phyloP scores from a whole-genome alignment of 2,888 invertebrate genomes.

The Cabera pusaria region DNA sequence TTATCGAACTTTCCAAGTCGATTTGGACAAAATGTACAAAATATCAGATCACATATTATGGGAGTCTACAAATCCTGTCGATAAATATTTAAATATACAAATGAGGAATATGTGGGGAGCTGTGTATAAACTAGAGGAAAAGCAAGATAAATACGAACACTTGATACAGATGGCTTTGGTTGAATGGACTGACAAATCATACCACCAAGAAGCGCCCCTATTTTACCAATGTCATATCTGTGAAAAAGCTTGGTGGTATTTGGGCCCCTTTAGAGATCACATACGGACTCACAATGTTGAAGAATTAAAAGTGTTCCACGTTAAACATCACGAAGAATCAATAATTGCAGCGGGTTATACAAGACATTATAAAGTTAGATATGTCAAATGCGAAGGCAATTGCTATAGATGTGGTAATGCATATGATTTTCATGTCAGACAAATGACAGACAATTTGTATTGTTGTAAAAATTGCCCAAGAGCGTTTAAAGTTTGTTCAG shows the following conservation, averaged over 20 bases:
- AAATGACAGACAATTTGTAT: too few species aligned
- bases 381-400: constrained; percentile 23
- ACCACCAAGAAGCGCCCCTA: constrained; percentile 37
- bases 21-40: constrained; percentile 19
- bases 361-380: too few species aligned
- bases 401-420: constrained; percentile 47
- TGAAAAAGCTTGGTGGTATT: constrained; percentile 48
- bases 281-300: constrained; percentile 23
- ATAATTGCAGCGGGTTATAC: too few species aligned
- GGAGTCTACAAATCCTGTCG: constrained; percentile 27
- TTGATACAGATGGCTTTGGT: constrained; percentile 33
- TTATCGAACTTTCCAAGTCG: constrained; percentile 5
- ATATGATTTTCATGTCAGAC: constrained; percentile 17
- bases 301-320: background rate
- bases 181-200: constrained; percentile 29
- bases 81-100: constrained; percentile 36
- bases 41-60: constrained; percentile 21
- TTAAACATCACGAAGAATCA: too few species aligned
- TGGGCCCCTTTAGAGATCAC: constrained; percentile 46
- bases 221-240: constrained; percentile 61
- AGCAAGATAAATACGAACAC: background rate
- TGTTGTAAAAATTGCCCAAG: too few species aligned
- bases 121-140: background rate
- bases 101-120: constrained; percentile 38
- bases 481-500: too few species aligned